A percentile compares a stretch with the other conserved stretches of the same genome.
phyloP scores from a whole-genome alignment of 2,113 vertebrate species.

The Pedionomus torquatus region DNA sequence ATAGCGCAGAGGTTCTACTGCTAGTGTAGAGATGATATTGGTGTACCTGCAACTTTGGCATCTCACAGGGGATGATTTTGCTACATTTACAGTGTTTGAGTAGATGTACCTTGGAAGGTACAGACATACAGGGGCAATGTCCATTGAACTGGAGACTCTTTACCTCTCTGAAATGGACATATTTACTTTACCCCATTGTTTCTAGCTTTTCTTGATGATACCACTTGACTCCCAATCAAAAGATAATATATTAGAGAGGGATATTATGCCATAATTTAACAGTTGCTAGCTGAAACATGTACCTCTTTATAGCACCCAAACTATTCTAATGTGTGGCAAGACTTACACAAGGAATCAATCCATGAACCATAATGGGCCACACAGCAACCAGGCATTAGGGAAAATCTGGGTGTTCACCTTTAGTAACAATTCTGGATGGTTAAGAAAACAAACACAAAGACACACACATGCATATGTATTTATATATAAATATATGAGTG shows the following conservation, averaged over 20 bases:
- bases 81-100: not conserved
- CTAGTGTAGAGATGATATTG: not conserved
- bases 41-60: not conserved
- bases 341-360: not conserved
- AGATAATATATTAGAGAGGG: not conserved
- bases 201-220: not conserved
- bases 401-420: not conserved
- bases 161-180: not conserved
- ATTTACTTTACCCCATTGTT: not conserved
- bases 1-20: rapidly evolving
- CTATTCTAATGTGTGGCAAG: not conserved
- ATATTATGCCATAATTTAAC: not conserved
- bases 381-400: not conserved
- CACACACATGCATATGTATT: not conserved
- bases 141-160: not conserved
- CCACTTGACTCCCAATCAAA: not conserved
- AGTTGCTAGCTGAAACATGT: not conserved
- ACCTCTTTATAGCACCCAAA: not conserved
- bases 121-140: rapidly evolving
- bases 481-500: not conserved
- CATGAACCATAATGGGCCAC: not conserved
- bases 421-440: not conserved
- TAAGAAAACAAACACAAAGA: not conserved
- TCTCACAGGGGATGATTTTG: not conserved
- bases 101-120: not conserved